Base-by-base conservation (phyloP, 2,797 vertebrate species). In the Gallirallus australis region DNA sequence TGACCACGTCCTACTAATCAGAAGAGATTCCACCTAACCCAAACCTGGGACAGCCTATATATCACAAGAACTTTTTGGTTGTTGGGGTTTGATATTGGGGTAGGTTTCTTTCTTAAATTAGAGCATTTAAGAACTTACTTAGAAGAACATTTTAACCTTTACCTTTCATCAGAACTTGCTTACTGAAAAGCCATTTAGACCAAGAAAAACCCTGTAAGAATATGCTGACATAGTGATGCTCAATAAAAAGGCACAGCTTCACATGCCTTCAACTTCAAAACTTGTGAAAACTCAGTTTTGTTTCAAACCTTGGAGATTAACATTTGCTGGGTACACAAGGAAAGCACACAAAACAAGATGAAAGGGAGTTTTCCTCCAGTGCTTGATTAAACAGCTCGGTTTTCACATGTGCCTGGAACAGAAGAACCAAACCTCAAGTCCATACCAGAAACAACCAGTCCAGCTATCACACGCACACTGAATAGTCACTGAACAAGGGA, bases 1-100 rank as follows among this genome's bases (percentile, higher is more conserved):
- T 30, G 35, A 27, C 20, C 9, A 11, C 5, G 12, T 28, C 33
- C 24, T 42, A 12, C 56, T 48, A 21, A 70, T 23, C 18, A 70
- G 28, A 69, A 50, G 30, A 57, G 56, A 37, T 39, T 60, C 45
- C 53, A 57, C 28, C 40, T 45, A 19, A 75, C 21, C 7, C 3
- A 1, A 54, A 53, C 6, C 68, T 42, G 20, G 17, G 50, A n/a
- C 7, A 30, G 19, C 16, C 14, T n/a, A 16, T 31, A 21, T 12
- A 69, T 31, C 3, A 11, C 12, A 70, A 27, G 7, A 6, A 24
- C 25, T 31, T 61, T 76, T 35, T 47, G 17, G 5, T 10, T 45
- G 20, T 10, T 59, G 14, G 1, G 2, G 15, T 63, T 86, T 59
- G 3, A 19, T 24, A 30, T 2, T 31, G 31, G 5, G 1, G 0